Evolutionary conservation across 2,113 vertebrate species (phyloP).

Genomic region (Zosterops borbonicus): DNA sequence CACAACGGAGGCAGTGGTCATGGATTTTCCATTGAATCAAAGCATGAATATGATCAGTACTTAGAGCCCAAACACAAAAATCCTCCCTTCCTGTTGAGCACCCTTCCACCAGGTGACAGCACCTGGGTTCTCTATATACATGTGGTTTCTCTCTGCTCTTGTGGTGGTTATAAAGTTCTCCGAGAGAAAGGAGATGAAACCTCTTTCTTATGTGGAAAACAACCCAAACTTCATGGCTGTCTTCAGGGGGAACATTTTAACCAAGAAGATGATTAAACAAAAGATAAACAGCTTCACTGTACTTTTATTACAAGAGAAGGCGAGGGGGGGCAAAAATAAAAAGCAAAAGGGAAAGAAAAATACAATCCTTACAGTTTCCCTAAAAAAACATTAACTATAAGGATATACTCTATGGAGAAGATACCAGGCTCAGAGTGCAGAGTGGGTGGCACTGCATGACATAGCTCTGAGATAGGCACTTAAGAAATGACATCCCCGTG

Average conservation of each 20-base stretch:
- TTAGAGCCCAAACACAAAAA: neutral
- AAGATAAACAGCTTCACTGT: neutral
- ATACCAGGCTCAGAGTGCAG: neutral
- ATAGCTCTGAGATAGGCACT: neutral
- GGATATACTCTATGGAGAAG: neutral
- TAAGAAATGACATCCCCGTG: fast-evolving
- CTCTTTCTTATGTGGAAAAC: neutral
- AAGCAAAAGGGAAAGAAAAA: neutral
- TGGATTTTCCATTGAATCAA: neutral
- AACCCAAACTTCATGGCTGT: neutral
- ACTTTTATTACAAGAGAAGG: neutral
- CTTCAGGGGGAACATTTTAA: neutral
- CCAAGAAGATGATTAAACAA: neutral
- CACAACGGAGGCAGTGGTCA: neutral
- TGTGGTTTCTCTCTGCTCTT: neutral
- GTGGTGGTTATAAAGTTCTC: neutral
- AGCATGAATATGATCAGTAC: neutral
- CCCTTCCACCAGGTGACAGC: neutral
- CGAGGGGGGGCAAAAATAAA: too few species aligned
- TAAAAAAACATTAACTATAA: neutral
- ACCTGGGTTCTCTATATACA: neutral
- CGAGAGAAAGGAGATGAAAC: neutral
- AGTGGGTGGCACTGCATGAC: neutral
- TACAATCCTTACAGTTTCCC: fast-evolving
- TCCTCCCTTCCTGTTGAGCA: neutral